Evolutionary conservation across 2,888 invertebrate genomes (phyloP), one percentile per base, ranked within the genome.

Genomic region (Romanomermis culicivorax): DNA sequence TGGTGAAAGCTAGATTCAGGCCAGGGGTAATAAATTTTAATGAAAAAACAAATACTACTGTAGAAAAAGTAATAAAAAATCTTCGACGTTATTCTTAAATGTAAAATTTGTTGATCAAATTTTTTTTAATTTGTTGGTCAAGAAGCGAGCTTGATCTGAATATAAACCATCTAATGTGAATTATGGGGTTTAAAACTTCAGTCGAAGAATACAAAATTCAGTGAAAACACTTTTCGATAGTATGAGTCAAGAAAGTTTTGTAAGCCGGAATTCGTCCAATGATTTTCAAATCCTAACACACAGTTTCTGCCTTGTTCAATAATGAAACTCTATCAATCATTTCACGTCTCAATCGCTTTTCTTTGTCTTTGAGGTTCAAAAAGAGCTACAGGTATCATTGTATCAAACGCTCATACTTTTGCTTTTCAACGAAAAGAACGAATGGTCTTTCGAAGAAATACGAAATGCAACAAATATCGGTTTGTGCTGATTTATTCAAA

Each of bases 321-420:
- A n/a, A n/a, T n/a, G n/a, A n/a, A n/a, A n/a, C n/a, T n/a, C n/a
- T n/a, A n/a, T n/a, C n/a, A n/a, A n/a, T n/a, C n/a, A n/a, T n/a
- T n/a, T n/a, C n/a, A n/a, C n/a, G 17, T 36, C n/a, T 11, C 7
- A n/a, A 48, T 51, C 26, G 27, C 26, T 49, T 29, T 20, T 14
- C 27, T 29, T 47, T 42, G 36, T 51, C 23, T 36, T 47, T n/a
- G 20, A 62, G 62, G 58, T 54, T 11, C 50, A 30, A 7, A 64
- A 64, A 52, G 64, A 64, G 73, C 74, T 99, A 54, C 84, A 89
- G 67, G 93, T 97, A 29, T 97, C 95, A 3, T 74, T 97, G 63
- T 95, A 91, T 74, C 97, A 97, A 80, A 85, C 85, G 2, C 75
- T 97, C 52, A 89, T 91, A 52, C 75, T 97, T 57, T 74, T 97